phyloP scores from a whole-genome alignment of 2,888 invertebrate genomes.

The Cosmia pyralina region DNA sequence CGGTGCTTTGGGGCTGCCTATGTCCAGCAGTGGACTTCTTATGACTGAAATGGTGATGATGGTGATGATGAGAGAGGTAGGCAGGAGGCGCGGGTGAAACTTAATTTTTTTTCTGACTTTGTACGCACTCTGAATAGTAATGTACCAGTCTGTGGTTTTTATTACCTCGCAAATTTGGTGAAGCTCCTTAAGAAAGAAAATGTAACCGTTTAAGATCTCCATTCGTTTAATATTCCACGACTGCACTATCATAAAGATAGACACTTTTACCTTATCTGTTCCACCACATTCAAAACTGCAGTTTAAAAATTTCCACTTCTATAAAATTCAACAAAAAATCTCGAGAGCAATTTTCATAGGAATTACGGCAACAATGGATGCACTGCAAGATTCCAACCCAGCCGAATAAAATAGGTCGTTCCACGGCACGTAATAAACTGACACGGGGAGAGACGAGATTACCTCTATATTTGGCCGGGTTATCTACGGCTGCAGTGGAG shows the following conservation, averaged over 20 bases:
- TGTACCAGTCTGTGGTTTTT: too few species aligned
- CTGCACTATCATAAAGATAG: constrained; percentile 16
- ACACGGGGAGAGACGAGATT: constrained; percentile 80
- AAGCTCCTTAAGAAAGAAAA: not conserved
- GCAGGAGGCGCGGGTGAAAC: too few species aligned
- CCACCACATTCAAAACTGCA: constrained; percentile 26
- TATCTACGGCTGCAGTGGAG: constrained; percentile 79
- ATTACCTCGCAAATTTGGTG: not conserved
- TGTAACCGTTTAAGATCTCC: constrained; percentile 6
- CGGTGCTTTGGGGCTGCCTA: too few species aligned
- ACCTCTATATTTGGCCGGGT: constrained; percentile 87
- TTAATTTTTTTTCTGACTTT: too few species aligned
- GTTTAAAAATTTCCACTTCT: constrained; percentile 38
- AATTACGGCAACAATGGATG: constrained; percentile 54
- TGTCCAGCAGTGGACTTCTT: too few species aligned
- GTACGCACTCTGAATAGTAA: not conserved
- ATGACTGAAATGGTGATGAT: too few species aligned
- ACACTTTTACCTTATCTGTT: constrained; percentile 26
- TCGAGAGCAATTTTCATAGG: constrained; percentile 41
- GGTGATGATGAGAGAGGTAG: too few species aligned
- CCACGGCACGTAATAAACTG: constrained; percentile 76
- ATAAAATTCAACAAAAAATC: constrained; percentile 38
- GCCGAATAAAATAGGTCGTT: constrained; percentile 80
- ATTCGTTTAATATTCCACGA: constrained; percentile 8
- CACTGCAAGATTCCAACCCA: constrained; percentile 73